A percentile compares a stretch with the other conserved stretches of the same genome.
These are phyloP conservation scores for Halictus rubicundus DNA, from an alignment of 1,140 invertebrate genomes.

Conservation along the genomic window DNA sequence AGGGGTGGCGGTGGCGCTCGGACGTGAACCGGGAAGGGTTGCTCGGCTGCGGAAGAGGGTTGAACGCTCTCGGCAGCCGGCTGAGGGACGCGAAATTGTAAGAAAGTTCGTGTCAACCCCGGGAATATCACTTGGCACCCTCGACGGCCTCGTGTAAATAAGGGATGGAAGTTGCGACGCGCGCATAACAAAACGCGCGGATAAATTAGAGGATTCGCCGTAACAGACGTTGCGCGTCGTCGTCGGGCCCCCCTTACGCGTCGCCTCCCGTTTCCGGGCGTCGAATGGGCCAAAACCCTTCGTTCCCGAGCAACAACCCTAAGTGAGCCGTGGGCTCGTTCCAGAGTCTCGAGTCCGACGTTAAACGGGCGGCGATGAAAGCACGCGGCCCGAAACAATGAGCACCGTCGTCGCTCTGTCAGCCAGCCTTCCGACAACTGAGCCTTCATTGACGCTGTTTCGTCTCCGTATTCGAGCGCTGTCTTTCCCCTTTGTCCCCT, in stretches of 20 bases:
- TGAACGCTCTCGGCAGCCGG: constrained; percentile 20
- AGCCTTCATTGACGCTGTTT: background rate
- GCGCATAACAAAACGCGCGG: background rate
- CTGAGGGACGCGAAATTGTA: constrained; percentile 26
- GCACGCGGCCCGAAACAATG: constrained; percentile 6
- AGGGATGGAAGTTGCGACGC: background rate
- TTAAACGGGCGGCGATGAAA: constrained; percentile 12
- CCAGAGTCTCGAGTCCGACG: background rate
- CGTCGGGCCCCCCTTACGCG: no score
- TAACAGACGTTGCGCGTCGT: no score
- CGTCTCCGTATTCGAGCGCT: background rate
- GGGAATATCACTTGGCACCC: constrained; percentile 1
- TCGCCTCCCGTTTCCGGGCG: background rate
- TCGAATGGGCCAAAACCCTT: background rate
- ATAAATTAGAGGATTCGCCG: background rate
- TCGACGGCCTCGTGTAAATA: background rate
- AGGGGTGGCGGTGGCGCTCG: constrained; percentile 10
- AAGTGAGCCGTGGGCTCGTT: background rate
- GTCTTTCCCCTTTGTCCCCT: background rate
- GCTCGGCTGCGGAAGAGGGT: constrained; percentile 20
- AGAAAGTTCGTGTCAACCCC: constrained; percentile 3
- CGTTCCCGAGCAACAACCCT: background rate
- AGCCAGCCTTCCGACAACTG: background rate
- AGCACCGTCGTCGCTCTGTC: background rate
- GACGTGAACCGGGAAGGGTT: constrained; percentile 19